Evolutionary conservation across 2,113 vertebrate species (phyloP).

Genomic region (Syngnathus scovelli): DNA sequence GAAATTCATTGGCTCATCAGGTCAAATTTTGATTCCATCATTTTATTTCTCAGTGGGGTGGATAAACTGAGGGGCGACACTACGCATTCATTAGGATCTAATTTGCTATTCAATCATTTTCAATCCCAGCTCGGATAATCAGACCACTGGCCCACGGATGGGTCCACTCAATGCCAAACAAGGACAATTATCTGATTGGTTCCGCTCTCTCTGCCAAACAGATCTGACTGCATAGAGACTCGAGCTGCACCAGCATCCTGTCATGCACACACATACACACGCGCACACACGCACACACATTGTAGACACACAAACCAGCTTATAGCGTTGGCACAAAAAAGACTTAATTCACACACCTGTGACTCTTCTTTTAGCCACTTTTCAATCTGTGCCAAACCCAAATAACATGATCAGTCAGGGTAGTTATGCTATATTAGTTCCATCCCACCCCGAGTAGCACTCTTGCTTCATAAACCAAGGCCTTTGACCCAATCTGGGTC

Average conservation of each 20-base stretch:
- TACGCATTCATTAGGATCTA: conserved; percentile 70
- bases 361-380: conserved; percentile 19
- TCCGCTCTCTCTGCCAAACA: conserved; percentile 64
- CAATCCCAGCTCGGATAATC: conserved; percentile 63
- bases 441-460: conserved; percentile 14
- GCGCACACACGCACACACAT: conserved; percentile 20
- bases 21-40: conserved; percentile 61
- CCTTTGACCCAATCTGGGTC: conserved; percentile 24
- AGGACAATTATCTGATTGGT: conserved; percentile 76
- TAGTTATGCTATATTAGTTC: conserved; percentile 32
- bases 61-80: conserved; percentile 61
- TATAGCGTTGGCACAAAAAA: conserved; percentile 13
- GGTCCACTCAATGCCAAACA: conserved; percentile 71
- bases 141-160: conserved; percentile 58
- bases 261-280: conserved; percentile 22
- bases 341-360: conserved; percentile 38
- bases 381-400: conserved; percentile 34
- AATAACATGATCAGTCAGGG: conserved; percentile 39
- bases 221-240: conserved; percentile 58
- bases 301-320: conserved; percentile 12
- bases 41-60: conserved; percentile 58
- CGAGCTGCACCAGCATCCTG: conserved; percentile 60
- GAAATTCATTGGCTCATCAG: conserved; percentile 57
- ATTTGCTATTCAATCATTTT: conserved; percentile 67
- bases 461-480: conserved; percentile 58